These are phyloP conservation scores for Ennomos erosarius DNA, from an alignment of 2,888 invertebrate species.

Conservation along the genomic window DNA sequence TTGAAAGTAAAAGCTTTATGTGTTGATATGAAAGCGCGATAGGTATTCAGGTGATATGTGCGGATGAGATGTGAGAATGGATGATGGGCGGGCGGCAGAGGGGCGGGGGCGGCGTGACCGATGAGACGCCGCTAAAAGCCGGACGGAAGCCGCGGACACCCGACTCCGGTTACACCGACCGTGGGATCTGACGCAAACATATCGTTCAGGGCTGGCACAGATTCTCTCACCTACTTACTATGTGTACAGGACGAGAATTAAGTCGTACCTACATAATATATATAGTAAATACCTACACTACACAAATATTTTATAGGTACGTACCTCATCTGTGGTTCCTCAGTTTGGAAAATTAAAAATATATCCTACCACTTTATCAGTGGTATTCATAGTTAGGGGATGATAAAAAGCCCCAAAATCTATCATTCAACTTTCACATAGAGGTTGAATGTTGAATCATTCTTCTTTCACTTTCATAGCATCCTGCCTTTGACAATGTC, in stretches of 20 bases:
- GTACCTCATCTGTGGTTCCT: no score
- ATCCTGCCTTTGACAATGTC: no score
- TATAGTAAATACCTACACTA: background rate
- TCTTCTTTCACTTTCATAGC: no score
- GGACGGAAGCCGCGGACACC: conserved; percentile 83
- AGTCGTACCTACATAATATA: background rate
- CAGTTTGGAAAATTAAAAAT: no score
- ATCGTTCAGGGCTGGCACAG: conserved; percentile 60
- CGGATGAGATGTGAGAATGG: conserved; percentile 56
- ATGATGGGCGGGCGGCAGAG: conserved; percentile 47
- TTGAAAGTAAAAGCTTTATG: conserved; percentile 45
- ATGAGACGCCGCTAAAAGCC: conserved; percentile 82
- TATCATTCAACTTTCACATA: no score
- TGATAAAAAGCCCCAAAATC: no score
- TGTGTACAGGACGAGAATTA: no score
- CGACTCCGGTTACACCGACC: conserved; percentile 79
- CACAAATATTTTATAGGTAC: no score
- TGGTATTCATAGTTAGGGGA: no score
- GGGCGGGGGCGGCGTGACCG: conserved; percentile 64
- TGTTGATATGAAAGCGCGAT: conserved; percentile 42
- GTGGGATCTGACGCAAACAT: conserved; percentile 78
- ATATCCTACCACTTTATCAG: no score
- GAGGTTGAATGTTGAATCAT: no score
- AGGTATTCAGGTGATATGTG: conserved; percentile 46
- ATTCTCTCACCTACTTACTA: conserved; percentile 2